Base-by-base conservation (phyloP, 2,888 invertebrate genomes). In the Nomada lathburiana region DNA sequence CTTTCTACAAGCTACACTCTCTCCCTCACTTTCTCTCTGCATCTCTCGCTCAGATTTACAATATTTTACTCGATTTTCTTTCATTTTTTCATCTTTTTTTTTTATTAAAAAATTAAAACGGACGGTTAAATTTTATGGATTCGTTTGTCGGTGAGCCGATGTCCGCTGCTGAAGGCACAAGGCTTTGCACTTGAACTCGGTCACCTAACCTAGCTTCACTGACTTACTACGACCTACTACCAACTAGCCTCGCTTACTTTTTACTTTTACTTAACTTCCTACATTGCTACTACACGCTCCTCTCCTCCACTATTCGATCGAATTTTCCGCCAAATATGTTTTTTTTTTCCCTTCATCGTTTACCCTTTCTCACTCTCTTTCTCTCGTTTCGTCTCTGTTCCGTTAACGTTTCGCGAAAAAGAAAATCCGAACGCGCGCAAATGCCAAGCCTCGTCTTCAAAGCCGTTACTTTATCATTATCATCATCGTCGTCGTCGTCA, bases 171-270 rank as follows among this genome's bases (percentile, higher is more conserved):
- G 92, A 94, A 94, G 94, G 94, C 94, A 94, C 94, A 94, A 90
- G 93, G 93, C 93, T 94, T 94, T 94, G 93, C 94, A 94, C 93
- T 93, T 93, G 94, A 90, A 93, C 93, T 92, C 93, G 93, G 93
- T 94, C 93, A 93, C 93, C 93, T 93, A 93, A 88, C 90, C 93
- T 92, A 93, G 90, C 92, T 93, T 88, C 83, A 85, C 89, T 89
- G 88, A 91, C 86, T 90, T 85, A 86, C 90, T 92, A 91, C 88
- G 86, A 90, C 86, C 84, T 85, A 87, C 85, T 89, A 88, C 85
- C 85, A 81, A 80, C 89, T 91, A 90, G 88, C 86, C 87, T 90
- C 87, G 87, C 88, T 89, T 90, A 89, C 86, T 89, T 85, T 72
- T 82, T 75, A 36, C 36, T 71, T 76, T 86, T 90, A 84, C 84